Evolutionary conservation across 2,888 invertebrate species (phyloP).

Genomic region (Drosophila fulvimacula): DNA sequence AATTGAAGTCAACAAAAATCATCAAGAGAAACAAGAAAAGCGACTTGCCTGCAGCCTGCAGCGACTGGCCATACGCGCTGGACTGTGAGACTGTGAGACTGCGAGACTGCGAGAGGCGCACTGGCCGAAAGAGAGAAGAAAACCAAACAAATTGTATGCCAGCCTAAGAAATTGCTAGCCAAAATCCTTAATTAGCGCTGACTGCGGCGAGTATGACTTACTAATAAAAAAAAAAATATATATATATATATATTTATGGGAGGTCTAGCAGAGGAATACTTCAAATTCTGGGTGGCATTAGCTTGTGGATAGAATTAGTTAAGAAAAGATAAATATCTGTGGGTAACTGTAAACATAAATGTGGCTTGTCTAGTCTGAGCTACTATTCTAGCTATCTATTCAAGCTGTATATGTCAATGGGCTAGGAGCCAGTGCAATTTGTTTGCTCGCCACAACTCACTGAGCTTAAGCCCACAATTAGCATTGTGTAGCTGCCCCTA

Average conservation of each 20-base stretch:
- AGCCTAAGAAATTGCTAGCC: slow-evolving; percentile 1
- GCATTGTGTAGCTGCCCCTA: slow-evolving; percentile 21
- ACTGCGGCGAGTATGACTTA: background rate
- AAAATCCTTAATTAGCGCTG: slow-evolving; percentile 13
- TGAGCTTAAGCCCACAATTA: slow-evolving; percentile 61
- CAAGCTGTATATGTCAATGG: background rate
- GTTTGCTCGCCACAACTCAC: slow-evolving; percentile 28
- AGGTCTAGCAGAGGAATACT: background rate
- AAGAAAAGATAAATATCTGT: background rate
- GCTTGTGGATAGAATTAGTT: background rate
- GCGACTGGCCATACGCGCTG: background rate
- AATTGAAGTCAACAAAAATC: slow-evolving; percentile 61
- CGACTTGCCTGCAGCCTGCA: background rate
- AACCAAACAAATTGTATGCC: background rate
- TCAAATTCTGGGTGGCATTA: background rate
- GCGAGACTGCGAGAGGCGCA: slow-evolving; percentile 1
- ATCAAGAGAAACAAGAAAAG: slow-evolving; percentile 20
- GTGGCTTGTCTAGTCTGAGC: background rate
- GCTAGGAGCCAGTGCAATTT: slow-evolving; percentile 4
- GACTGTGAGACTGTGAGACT: slow-evolving; percentile 6
- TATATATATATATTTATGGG: slow-evolving; percentile 2
- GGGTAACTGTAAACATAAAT: background rate
- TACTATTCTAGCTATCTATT: background rate
- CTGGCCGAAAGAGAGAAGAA: background rate
- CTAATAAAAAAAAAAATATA: background rate